These are phyloP conservation scores for Ericerus pela DNA, from an alignment of 1,140 invertebrate genomes.

Conservation along the genomic window DNA sequence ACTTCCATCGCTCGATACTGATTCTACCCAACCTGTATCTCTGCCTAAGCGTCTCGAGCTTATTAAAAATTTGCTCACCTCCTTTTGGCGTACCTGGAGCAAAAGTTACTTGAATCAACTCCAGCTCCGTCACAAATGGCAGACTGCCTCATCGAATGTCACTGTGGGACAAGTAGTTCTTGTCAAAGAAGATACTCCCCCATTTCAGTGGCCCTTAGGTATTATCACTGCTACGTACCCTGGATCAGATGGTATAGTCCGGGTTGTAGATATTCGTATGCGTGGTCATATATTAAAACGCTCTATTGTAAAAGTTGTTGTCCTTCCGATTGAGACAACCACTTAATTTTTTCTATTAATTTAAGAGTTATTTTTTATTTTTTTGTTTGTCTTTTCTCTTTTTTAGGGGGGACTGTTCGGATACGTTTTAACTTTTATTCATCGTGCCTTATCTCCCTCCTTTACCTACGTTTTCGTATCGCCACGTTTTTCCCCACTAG, in stretches of 20 bases:
- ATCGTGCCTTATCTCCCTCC: too few species aligned
- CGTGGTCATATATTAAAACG: too few species aligned
- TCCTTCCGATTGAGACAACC: too few species aligned
- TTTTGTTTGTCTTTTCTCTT: too few species aligned
- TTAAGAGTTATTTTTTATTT: too few species aligned
- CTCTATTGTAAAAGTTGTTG: too few species aligned
- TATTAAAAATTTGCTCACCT: conserved; percentile 18
- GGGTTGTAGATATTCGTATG: conserved; percentile 9
- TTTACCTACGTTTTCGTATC: too few species aligned
- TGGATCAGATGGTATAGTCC: conserved; percentile 21
- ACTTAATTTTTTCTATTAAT: too few species aligned
- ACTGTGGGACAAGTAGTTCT: conserved; percentile 21
- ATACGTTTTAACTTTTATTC: too few species aligned
- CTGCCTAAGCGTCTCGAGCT: conserved; percentile 18
- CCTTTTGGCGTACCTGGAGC: conserved; percentile 25
- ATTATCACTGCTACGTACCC: conserved; percentile 21
- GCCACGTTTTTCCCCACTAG: too few species aligned
- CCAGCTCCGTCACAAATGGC: conserved; percentile 25
- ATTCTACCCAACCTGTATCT: conserved; percentile 14
- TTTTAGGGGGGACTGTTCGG: too few species aligned
- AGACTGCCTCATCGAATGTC: conserved; percentile 5
- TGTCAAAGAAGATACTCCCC: conserved; percentile 20
- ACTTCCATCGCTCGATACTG: conserved; percentile 9
- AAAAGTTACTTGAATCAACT: too few species aligned
- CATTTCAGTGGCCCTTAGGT: conserved; percentile 25